Evolutionary conservation across 53 echinoderm and acorn worm species (phyloP), one percentile per base, ranked within the genome.

Genomic region (Patiria pectinifera): DNA sequence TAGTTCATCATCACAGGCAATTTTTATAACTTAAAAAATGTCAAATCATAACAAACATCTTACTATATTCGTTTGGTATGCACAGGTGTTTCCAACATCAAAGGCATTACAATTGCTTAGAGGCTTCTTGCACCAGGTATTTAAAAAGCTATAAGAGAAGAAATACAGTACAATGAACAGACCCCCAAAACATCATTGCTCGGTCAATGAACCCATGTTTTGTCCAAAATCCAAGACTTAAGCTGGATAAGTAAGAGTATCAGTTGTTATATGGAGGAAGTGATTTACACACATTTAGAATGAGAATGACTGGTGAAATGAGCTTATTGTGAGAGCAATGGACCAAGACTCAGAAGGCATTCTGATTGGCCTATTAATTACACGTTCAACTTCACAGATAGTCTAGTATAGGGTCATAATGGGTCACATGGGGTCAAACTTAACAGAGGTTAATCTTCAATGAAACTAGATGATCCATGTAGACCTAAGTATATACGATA

Each of bases 391-490:
- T 69, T 19, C 46, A 24, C 19, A 75, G 48, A 71, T 15, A 48
- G 24, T 86, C 71, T 86, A 25, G 3, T 23, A 22, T 86, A 62
- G 35, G 87, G 87, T 87, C 87, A 87, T 59, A 47, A 22, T 22
- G 87, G 76, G 60, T 87, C 66, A 88, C 21, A 25, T 10, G 62
- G 88, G 78, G 88, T 88, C 87, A 87, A 53, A 87, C 15, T 77
- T 87, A 47, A n/a, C n/a, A 35, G 8, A 49, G 87, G 87, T 77
- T 82, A 58, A 82, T 82, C 53, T 82, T 22, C 62, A 61, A 25
- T 77, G 47, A 19, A 8, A 60, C 9, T 8, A 60, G 60, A 12
- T 60, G 60, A 60, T 60, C 60, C 8, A 11, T 60, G 60, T 60
- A 60, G 12, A 12, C 60, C 60, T 60, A 60, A 11, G 60, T 35